Conservation (phyloP, 1,140 invertebrate genomes). For the Drosophila suzukii region DNA sequence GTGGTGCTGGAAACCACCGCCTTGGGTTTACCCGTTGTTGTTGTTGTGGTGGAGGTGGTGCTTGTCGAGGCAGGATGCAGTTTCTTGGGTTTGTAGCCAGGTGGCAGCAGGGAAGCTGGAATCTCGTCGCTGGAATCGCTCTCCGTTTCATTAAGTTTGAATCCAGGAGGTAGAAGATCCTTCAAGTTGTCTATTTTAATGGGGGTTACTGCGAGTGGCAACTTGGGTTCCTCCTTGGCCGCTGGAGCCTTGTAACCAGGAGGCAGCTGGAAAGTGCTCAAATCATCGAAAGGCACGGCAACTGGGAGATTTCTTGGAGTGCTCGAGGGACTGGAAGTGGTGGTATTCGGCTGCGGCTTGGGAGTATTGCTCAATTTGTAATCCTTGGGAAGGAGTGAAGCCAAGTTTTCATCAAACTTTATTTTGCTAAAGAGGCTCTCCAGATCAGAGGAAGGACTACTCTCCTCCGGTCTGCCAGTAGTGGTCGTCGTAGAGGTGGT, state of each 20-base stretch:
- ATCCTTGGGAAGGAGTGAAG: conserved; percentile 88
- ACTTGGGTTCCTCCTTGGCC: conserved; percentile 56
- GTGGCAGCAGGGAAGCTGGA: conserved; percentile 86
- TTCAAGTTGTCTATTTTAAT: conserved; percentile 83
- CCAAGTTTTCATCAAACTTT: conserved; percentile 75
- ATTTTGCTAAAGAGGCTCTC: conserved; percentile 69
- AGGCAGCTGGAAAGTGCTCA: conserved; percentile 88
- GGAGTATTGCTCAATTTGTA: conserved; percentile 85
- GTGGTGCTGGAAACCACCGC: conserved; percentile 63
- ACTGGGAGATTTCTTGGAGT: conserved; percentile 25
- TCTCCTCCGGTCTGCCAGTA: conserved; percentile 24
- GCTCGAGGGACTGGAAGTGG: conserved; percentile 6
- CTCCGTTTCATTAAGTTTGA: conserved; percentile 84
- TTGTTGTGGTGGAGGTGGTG: conserved; percentile 56
- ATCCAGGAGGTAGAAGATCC: conserved; percentile 86
- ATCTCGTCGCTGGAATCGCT: conserved; percentile 85
- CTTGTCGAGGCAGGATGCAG: conserved; percentile 55
- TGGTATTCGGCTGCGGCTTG: conserved; percentile 53
- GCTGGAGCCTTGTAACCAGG: conserved; percentile 86
- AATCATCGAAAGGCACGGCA: conserved; percentile 81
- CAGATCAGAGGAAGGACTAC: conserved; percentile 35
- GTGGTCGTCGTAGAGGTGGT: conserved; percentile 84
- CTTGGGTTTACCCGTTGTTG: conserved; percentile 48
- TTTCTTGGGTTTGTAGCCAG: conserved; percentile 86
- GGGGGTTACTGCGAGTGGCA: conserved; percentile 34